Evolutionary conservation across 53 echinoderm and acorn worm species (phyloP).

Genomic region (Glandiceps talaboti): DNA sequence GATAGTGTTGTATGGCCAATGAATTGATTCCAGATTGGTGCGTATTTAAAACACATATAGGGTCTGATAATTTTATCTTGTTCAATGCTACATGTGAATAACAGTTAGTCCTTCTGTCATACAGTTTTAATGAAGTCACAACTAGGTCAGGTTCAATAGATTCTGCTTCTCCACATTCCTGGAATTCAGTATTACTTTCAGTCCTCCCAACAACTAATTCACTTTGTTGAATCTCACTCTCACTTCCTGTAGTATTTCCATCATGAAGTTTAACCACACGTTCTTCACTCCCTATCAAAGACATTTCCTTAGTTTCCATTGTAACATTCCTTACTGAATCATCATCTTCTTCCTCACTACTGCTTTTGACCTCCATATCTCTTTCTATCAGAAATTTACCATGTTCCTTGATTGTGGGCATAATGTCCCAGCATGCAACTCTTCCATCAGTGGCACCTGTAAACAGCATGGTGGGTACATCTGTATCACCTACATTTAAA

Average conservation of each 20-base stretch:
- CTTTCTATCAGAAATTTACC: neutral
- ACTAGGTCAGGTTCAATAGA: too few relatives aligned
- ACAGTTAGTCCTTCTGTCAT: neutral
- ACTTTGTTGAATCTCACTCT: too few relatives aligned
- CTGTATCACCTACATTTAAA: slow-evolving; percentile 12
- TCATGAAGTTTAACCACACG: too few relatives aligned
- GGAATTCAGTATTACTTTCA: too few relatives aligned
- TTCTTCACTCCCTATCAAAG: too few relatives aligned
- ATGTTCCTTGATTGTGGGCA: neutral
- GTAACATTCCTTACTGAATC: neutral
- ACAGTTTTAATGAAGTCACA: too few relatives aligned
- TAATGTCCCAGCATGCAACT: slow-evolving; percentile 41
- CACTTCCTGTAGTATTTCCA: too few relatives aligned
- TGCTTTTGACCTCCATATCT: neutral
- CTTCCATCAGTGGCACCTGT: slow-evolving; percentile 46
- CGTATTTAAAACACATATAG: neutral
- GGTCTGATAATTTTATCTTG: neutral
- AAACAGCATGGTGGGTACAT: slow-evolving; percentile 18
- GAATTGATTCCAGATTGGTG: slow-evolving; percentile 34
- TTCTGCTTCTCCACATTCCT: too few relatives aligned
- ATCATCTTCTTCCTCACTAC: neutral
- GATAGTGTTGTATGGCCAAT: neutral
- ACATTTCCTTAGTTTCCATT: neutral
- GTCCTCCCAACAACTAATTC: too few relatives aligned
- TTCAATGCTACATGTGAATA: too few relatives aligned